Base-by-base conservation (phyloP, 2,888 invertebrate species). In the Thymelicus acteon region DNA sequence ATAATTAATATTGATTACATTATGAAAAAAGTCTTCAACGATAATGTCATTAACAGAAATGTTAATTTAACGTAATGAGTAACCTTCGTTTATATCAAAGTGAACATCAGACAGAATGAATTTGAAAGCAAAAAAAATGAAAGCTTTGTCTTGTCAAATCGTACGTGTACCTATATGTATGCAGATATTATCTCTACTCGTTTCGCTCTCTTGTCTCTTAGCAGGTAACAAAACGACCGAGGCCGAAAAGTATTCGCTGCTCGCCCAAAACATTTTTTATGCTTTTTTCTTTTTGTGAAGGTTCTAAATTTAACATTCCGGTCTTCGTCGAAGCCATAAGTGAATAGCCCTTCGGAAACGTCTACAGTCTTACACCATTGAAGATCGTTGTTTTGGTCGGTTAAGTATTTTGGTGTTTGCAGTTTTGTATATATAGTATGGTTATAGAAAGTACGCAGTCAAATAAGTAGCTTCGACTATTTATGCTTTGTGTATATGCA, bases 151-250 rank as follows among this genome's bases (percentile, higher is more conserved):
- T 44, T 60, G 37, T 60, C 15, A 40, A 24, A 61, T 67, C 58
- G 8, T 48, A 57, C 31, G 31, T 13, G 31, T 44, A 60, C 54
- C 39, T 60, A 13, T 60, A 63, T 57, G 44, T 52, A 73, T 67
- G 67, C 60, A 70, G 47, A 67, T 77, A 75, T 76, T 76, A 78
- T 77, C 78, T 80, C 80, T 80, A 80, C 79, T 80, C 79, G 80
- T 81, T 85, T 82, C 82, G 80, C 80, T 80, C 82, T 80, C 61
- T 71, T 71, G 65, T 73, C 66, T 75, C 63, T 74, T 76, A 85
- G 88, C 91, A 92, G 92, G 92, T 92, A 91, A 90, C 84, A 82
- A 83, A 82, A 79, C 83, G 76, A 75, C 80, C 82, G 82, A 82
- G 82, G 80, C 87, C 91, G 89, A 88, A 90, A 87, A 88, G 82